Percentiles rank a stretch among this genome's conserved stretches.
Conservation (phyloP, 1,140 invertebrate genomes). For the Hypothenemus hampei region DNA sequence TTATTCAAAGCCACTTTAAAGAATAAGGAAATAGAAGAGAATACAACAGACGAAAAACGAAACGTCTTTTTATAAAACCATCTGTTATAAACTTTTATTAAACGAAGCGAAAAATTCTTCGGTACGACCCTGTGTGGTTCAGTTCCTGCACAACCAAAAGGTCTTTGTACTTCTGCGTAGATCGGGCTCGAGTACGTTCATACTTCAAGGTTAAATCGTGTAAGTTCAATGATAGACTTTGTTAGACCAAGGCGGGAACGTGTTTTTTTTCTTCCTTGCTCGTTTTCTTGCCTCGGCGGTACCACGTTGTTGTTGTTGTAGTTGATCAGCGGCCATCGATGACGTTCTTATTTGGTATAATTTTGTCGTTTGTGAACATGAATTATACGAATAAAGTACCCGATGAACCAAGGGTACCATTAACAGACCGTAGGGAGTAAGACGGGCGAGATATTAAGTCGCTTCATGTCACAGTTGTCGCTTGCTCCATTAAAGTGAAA, state of each 20-base stretch:
- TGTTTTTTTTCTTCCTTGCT: constrained; percentile 18
- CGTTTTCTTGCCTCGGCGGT: too few species aligned
- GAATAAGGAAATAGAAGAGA: background rate
- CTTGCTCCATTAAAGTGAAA: too few species aligned
- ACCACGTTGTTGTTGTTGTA: background rate
- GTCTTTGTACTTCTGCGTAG: constrained; percentile 29
- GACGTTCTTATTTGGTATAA: constrained; percentile 23
- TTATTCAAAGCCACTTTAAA: background rate
- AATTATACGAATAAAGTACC: too few species aligned
- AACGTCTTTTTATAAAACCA: too few species aligned
- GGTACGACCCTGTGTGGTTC: constrained; percentile 14
- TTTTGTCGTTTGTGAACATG: background rate
- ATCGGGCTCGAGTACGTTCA: constrained; percentile 22
- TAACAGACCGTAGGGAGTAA: too few species aligned
- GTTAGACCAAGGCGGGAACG: constrained; percentile 22
- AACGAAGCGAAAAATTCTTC: too few species aligned
- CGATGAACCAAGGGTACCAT: too few species aligned
- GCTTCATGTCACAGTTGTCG: too few species aligned
- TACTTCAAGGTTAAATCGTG: constrained; percentile 28
- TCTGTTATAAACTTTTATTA: too few species aligned
- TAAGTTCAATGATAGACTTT: constrained; percentile 30
- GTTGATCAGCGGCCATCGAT: constrained; percentile 8
- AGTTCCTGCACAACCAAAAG: constrained; percentile 20
- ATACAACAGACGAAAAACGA: background rate
- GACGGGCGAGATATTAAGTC: too few species aligned